A percentile compares a stretch with the other conserved stretches of the same genome.
Conservation (phyloP, 1,140 invertebrate genomes). For the Drosophila nigromelanica region DNA sequence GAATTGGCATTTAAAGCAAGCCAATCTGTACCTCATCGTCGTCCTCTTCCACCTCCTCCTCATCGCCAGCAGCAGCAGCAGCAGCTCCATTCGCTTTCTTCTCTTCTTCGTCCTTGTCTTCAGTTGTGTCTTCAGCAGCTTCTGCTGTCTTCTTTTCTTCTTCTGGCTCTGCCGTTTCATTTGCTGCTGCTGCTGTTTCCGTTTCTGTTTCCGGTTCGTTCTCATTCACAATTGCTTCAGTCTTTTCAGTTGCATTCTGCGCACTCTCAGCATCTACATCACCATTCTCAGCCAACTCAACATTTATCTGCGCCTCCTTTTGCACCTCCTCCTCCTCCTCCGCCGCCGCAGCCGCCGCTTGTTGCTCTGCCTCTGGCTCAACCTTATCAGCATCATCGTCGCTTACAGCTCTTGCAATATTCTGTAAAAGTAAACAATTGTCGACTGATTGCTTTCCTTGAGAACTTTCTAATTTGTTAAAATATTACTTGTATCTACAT, state of each 20-base stretch:
- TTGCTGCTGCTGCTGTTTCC: conserved; percentile 9
- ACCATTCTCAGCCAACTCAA: conserved; percentile 31
- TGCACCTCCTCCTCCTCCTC: neutral
- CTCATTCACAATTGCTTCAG: conserved; percentile 39
- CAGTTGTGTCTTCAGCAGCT: conserved; percentile 4
- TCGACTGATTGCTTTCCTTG: conserved; percentile 83
- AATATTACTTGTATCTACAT: conserved; percentile 31
- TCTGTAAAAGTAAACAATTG: conserved; percentile 84
- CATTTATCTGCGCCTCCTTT: neutral
- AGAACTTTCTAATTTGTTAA: conserved; percentile 14
- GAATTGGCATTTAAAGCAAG: conserved; percentile 64
- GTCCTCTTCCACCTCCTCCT: conserved; percentile 69
- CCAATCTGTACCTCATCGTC: conserved; percentile 83
- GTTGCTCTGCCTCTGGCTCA: conserved; percentile 24
- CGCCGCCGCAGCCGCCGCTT: conserved; percentile 4
- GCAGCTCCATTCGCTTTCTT: neutral
- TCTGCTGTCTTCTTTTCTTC: neutral
- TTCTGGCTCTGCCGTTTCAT: conserved; percentile 1
- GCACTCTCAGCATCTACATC: conserved; percentile 53
- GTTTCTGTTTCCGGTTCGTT: conserved; percentile 2
- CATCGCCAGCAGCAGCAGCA: conserved; percentile 33
- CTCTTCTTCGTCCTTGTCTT: conserved; percentile 8
- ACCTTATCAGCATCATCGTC: conserved; percentile 32
- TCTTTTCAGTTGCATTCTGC: conserved; percentile 43
- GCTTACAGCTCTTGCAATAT: conserved; percentile 76